Evolutionary conservation across 2,113 vertebrate genomes (phyloP).

Genomic region (Colossoma macropomum): DNA sequence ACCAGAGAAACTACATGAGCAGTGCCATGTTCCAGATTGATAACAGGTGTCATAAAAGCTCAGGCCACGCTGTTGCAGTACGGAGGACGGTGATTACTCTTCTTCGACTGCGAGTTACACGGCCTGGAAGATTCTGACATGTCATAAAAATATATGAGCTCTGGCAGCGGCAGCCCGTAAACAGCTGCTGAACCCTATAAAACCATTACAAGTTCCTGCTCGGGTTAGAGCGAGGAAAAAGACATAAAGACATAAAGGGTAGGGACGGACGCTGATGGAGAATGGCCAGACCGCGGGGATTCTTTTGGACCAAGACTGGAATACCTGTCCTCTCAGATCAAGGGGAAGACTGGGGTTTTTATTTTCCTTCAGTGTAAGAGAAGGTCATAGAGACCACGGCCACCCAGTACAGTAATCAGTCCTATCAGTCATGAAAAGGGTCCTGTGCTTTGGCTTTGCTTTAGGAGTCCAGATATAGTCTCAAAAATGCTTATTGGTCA

Average conservation of each 20-base stretch:
- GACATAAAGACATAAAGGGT: conserved; percentile 46
- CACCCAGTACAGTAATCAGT: too few species aligned
- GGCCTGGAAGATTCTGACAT: conserved; percentile 68
- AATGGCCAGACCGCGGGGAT: background rate
- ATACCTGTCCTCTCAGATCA: background rate
- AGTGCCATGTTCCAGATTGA: conserved; percentile 47
- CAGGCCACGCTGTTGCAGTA: conserved; percentile 31
- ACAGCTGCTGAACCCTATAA: conserved; percentile 71
- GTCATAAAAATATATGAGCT: conserved; percentile 67
- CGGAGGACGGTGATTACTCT: conserved; percentile 49
- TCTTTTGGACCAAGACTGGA: background rate
- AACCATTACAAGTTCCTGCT: conserved; percentile 67
- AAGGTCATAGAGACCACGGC: background rate
- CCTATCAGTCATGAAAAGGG: too few species aligned
- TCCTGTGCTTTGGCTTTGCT: too few species aligned
- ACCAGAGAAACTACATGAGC: conserved; percentile 12
- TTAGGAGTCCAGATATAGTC: too few species aligned
- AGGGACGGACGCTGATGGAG: conserved; percentile 47
- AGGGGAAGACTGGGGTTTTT: background rate
- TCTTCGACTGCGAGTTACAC: conserved; percentile 37
- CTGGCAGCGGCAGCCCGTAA: conserved; percentile 74
- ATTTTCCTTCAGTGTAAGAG: background rate
- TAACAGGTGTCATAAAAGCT: conserved; percentile 47
- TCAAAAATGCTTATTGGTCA: too few species aligned
- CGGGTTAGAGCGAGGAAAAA: conserved; percentile 52